phyloP scores from a whole-genome alignment of 1,140 invertebrate genomes.

The Brachionus rubens region DNA sequence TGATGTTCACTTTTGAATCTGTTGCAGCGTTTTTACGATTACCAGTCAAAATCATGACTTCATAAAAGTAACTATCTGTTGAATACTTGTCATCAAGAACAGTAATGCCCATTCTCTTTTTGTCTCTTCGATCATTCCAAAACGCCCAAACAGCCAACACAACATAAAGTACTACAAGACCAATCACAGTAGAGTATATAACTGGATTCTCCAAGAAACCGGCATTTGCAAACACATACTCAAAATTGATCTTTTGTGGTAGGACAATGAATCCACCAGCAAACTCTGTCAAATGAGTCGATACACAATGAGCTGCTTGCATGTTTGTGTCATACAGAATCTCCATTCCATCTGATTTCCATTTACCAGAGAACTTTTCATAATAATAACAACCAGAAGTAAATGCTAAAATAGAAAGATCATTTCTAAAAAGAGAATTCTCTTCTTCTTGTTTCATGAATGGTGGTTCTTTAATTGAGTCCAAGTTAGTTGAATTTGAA shows the following conservation, averaged over 20 bases:
- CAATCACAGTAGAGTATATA: constrained; percentile 63
- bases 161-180: constrained; percentile 61
- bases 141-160: constrained; percentile 61
- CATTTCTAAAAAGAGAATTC: background rate
- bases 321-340: background rate
- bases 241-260: constrained; percentile 60
- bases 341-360: constrained; percentile 10
- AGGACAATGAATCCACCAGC: constrained; percentile 57
- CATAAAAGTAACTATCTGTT: constrained; percentile 52
- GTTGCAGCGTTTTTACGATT: constrained; percentile 50
- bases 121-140: constrained; percentile 61
- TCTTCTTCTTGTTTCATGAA: background rate
- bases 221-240: constrained; percentile 59
- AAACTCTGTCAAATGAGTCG: no score
- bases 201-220: constrained; percentile 64
- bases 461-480: background rate
- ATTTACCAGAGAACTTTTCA: background rate
- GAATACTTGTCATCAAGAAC: constrained; percentile 52
- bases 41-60: constrained; percentile 54
- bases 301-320: constrained; percentile 51
- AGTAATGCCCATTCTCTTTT: constrained; percentile 54
- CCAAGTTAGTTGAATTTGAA: no score
- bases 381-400: constrained; percentile 6
- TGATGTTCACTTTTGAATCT: constrained; percentile 46
- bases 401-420: background rate